phyloP scores from a whole-genome alignment of 2,113 vertebrate species.

The Microcebus lehilahytsara region DNA sequence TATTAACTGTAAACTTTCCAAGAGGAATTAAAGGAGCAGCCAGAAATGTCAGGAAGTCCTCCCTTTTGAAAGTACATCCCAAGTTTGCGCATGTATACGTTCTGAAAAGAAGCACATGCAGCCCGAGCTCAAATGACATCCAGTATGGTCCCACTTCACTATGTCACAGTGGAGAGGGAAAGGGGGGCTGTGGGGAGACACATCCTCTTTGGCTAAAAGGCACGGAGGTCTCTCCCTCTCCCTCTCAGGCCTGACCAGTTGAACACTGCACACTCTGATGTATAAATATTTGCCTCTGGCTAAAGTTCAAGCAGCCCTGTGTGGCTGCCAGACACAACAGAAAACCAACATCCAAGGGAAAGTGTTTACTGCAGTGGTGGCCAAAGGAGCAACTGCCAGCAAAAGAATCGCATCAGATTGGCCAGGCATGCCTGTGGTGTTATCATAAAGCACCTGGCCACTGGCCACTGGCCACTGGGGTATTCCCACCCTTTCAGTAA shows the following conservation, averaged over 20 bases:
- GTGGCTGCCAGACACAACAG: conserved; percentile 90
- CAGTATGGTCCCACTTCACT: conserved; percentile 63
- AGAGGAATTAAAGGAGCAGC: conserved; percentile 82
- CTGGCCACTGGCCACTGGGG: conserved; percentile 72
- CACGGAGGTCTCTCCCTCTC: conserved; percentile 61
- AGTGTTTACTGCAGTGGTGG: conserved; percentile 87
- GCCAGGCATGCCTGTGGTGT: conserved; percentile 71
- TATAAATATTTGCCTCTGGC: conserved; percentile 94
- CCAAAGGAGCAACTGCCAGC: conserved; percentile 85
- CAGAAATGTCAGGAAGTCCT: conserved; percentile 76
- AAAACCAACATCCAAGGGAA: conserved; percentile 88
- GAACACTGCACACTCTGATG: conserved; percentile 87
- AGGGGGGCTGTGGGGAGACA: conserved; percentile 17
- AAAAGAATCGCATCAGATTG: conserved; percentile 67
- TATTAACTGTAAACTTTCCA: conserved; percentile 93
- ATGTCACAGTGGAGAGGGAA: neutral
- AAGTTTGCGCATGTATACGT: conserved; percentile 54
- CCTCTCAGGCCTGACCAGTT: conserved; percentile 84
- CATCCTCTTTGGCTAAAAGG: conserved; percentile 70
- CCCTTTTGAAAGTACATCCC: conserved; percentile 34
- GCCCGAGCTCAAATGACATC: conserved; percentile 58
- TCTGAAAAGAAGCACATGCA: neutral
- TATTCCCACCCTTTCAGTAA: conserved; percentile 72
- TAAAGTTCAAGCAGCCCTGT: conserved; percentile 89
- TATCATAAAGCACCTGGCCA: conserved; percentile 79